Percentiles rank a stretch among this genome's conserved stretches.
Conservation (phyloP, 2,888 invertebrate genomes). For the Rhabditoides inermis region DNA sequence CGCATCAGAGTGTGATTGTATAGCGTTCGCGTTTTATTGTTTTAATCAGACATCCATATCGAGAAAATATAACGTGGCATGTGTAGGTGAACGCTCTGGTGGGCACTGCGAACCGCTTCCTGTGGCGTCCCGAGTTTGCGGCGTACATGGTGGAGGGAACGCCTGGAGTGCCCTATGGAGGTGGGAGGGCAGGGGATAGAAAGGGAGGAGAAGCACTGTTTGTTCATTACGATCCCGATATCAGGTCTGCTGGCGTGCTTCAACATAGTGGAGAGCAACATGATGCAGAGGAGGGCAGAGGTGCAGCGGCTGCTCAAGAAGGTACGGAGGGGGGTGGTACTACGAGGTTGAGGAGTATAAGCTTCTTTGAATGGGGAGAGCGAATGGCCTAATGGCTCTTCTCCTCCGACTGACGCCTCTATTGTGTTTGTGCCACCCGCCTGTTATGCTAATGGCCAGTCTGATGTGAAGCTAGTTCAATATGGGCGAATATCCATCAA, state of each 20-base stretch:
- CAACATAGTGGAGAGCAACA: constrained; percentile 94
- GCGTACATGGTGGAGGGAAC: constrained; percentile 97
- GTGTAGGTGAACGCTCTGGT: constrained; percentile 37
- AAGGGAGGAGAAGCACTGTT: background rate
- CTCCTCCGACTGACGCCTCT: too few relatives aligned
- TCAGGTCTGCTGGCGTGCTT: constrained; percentile 75
- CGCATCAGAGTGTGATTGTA: background rate
- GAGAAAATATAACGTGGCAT: background rate
- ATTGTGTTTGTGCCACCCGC: too few relatives aligned
- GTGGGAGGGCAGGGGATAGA: constrained; percentile 55
- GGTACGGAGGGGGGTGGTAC: constrained; percentile 8
- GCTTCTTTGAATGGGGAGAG: too few relatives aligned
- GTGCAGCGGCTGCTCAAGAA: constrained; percentile 51
- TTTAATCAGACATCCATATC: background rate
- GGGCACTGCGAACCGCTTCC: constrained; percentile 48
- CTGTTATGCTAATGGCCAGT: too few relatives aligned
- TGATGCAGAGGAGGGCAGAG: constrained; percentile 73
- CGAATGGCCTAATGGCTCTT: too few relatives aligned
- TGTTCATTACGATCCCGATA: background rate
- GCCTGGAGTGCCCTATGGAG: constrained; percentile 64
- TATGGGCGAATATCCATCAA: too few relatives aligned
- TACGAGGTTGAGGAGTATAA: too few relatives aligned
- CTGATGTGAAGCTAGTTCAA: too few relatives aligned
- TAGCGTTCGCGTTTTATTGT: background rate
- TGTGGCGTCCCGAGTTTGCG: constrained; percentile 97